Percentiles rank a stretch among this genome's conserved stretches.
Conservation (phyloP, 2,113 vertebrate genomes). For the Pitta sordida region DNA sequence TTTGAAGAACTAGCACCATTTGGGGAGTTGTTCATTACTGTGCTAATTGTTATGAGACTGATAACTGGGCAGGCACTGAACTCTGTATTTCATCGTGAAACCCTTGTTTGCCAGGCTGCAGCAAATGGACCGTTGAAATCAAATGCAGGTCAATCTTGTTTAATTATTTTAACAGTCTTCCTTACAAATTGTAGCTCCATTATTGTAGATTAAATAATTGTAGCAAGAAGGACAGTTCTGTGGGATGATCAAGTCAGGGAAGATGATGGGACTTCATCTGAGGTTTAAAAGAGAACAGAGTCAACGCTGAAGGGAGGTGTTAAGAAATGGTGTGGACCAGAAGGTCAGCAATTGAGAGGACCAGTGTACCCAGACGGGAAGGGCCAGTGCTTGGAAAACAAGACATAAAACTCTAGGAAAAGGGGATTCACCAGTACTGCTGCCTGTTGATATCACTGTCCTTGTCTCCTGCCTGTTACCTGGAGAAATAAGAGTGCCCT, state of each 20-base stretch:
- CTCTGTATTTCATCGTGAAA: not conserved
- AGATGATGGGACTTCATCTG: not conserved
- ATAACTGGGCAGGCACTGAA: not conserved
- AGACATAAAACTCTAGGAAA: not conserved
- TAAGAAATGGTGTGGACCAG: not conserved
- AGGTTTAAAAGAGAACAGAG: not conserved
- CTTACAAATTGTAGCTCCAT: not conserved
- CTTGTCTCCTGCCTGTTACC: not conserved
- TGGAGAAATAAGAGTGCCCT: not conserved
- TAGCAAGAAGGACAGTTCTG: not conserved
- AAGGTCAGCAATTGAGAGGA: not conserved
- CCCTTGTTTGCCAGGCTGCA: slow-evolving; percentile 3
- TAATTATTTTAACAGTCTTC: slow-evolving; percentile 5
- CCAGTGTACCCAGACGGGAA: not conserved
- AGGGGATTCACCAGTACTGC: not conserved
- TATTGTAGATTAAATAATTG: not conserved
- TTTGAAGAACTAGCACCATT: slow-evolving; percentile 30
- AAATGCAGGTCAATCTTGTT: not conserved
- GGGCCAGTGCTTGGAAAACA: not conserved
- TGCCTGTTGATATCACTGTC: not conserved
- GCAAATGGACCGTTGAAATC: slow-evolving; percentile 16
- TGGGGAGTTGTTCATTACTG: slow-evolving; percentile 34
- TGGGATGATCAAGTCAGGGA: not conserved
- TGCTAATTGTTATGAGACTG: slow-evolving; percentile 34
- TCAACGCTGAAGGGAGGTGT: not conserved